Percentiles rank a stretch among this genome's conserved stretches.
phyloP scores from a whole-genome alignment of 2,888 invertebrate genomes.

The Oligia fasciuncula region DNA sequence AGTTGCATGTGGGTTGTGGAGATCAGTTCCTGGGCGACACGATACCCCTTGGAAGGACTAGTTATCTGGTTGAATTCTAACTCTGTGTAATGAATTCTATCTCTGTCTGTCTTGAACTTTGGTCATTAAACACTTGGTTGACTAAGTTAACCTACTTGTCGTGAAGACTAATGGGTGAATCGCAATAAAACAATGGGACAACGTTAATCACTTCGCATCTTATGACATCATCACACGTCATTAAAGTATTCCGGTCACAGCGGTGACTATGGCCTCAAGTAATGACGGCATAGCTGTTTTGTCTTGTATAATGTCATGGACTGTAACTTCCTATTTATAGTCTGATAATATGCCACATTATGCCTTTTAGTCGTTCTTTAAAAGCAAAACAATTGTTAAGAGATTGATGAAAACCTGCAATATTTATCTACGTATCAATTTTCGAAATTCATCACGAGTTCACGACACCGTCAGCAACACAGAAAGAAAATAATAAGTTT shows the following conservation, averaged over 20 bases:
- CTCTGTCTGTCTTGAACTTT: not conserved
- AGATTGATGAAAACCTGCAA: not conserved
- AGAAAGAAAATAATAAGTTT: not conserved
- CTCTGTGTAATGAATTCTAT: not conserved
- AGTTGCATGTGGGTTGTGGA: no score
- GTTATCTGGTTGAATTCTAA: not conserved
- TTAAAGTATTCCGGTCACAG: conserved; percentile 63
- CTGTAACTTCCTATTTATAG: conserved; percentile 1
- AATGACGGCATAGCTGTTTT: conserved; percentile 54
- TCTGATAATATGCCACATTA: not conserved
- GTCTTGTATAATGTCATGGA: not conserved
- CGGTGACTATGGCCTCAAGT: conserved; percentile 29
- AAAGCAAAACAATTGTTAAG: not conserved
- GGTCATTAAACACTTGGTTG: conserved; percentile 29
- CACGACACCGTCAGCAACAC: not conserved
- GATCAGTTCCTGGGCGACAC: not conserved
- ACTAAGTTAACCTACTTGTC: conserved; percentile 35
- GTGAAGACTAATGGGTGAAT: conserved; percentile 34
- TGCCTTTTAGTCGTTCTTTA: not conserved
- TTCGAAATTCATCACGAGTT: not conserved
- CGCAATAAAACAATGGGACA: conserved; percentile 53
- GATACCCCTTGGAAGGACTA: not conserved
- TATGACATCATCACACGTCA: conserved; percentile 66
- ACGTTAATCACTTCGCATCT: conserved; percentile 45
- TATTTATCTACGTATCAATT: not conserved